These are phyloP conservation scores for Thereva unica DNA, from an alignment of 2,888 invertebrate genomes.

Conservation along the genomic window DNA sequence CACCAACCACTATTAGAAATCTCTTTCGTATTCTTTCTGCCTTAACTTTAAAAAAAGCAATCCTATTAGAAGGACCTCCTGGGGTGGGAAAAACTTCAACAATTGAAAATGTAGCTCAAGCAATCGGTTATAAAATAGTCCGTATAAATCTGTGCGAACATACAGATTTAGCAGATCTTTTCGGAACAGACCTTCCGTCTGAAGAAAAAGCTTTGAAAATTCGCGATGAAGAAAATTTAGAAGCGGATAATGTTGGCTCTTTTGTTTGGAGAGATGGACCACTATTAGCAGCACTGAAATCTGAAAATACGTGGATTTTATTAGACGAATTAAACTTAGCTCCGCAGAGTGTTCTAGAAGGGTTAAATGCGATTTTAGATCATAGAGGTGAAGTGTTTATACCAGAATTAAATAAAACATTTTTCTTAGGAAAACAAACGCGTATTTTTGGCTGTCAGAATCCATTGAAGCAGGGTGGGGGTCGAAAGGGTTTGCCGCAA, in stretches of 20 bases:
- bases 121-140: constrained; percentile 80
- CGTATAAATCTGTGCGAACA: constrained; percentile 98
- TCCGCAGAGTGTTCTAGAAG: constrained; percentile 97
- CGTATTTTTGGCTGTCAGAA: constrained; percentile 97
- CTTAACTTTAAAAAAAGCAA: constrained; percentile 86
- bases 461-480: constrained; percentile 94
- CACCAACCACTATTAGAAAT: constrained; percentile 80
- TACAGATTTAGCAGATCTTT: constrained; percentile 97
- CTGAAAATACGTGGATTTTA: constrained; percentile 89
- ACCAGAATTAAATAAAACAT: constrained; percentile 89
- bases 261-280: constrained; percentile 98
- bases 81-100: constrained; percentile 98
- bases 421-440: constrained; percentile 75
- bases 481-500: constrained; percentile 90
- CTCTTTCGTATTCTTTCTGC: constrained; percentile 83
- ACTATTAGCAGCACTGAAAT: constrained; percentile 86
- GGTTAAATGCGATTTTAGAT: constrained; percentile 97
- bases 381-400: constrained; percentile 95
- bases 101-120: constrained; percentile 85
- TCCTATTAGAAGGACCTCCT: constrained; percentile 95
- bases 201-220: constrained; percentile 67
- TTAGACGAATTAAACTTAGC: constrained; percentile 98
- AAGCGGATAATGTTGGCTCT: constrained; percentile 67
- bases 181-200: constrained; percentile 95
- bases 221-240: constrained; percentile 45